Conservation (phyloP, 2,797 vertebrate genomes). For the Avahi laniger region DNA sequence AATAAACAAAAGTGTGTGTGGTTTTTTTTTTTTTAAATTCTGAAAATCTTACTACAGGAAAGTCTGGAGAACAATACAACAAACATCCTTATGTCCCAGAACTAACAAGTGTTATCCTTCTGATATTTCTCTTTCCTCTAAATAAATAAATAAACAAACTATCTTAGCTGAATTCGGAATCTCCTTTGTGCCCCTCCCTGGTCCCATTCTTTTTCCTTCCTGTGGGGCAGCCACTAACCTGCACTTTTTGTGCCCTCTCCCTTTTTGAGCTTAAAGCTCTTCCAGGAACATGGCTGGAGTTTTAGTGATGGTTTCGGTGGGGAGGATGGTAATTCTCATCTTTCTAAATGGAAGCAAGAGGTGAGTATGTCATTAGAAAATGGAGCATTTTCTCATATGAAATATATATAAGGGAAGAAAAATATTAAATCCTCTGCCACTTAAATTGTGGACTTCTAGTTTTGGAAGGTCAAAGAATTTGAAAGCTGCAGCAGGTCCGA, state of each 20-base stretch:
- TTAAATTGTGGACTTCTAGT: neutral
- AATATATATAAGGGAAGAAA: neutral
- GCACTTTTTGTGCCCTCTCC: neutral
- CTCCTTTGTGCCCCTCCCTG: neutral
- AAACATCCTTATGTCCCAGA: neutral
- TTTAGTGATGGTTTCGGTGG: neutral
- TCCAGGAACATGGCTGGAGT: neutral
- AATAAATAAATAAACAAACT: neutral
- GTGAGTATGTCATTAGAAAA: slow-evolving; percentile 1
- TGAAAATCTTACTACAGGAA: neutral
- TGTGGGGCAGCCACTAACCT: neutral
- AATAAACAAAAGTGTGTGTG: neutral
- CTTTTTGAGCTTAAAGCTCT: neutral
- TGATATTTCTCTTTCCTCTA: neutral
- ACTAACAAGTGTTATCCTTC: neutral
- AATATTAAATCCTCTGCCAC: neutral
- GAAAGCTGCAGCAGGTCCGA: neutral
- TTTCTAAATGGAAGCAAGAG: neutral
- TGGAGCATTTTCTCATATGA: neutral
- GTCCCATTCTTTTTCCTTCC: neutral
- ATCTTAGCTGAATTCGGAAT: neutral
- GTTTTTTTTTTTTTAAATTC: neutral
- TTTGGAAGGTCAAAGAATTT: neutral
- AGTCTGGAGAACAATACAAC: neutral
- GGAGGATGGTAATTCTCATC: neutral